These are phyloP conservation scores for Phrynosoma blainvillii DNA, from an alignment of 2,113 vertebrate species.

Conservation along the genomic window DNA sequence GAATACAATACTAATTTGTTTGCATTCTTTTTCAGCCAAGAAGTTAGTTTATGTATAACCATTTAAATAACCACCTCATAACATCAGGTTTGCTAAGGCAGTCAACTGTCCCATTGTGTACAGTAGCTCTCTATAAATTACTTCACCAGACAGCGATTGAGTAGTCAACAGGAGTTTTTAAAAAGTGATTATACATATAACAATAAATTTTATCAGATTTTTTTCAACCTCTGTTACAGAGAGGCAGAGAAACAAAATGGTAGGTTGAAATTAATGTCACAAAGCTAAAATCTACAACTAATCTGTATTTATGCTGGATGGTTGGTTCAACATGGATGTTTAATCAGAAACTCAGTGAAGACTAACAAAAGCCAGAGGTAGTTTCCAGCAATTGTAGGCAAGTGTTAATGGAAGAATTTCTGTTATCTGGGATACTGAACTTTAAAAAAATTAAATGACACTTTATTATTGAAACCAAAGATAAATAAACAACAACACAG, in stretches of 20 bases:
- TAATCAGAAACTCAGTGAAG: background rate
- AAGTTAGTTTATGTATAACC: conserved; percentile 6
- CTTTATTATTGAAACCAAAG: too few species aligned
- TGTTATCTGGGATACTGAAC: background rate
- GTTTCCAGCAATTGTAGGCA: background rate
- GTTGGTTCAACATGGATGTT: background rate
- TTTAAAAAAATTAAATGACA: too few species aligned
- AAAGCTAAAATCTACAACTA: background rate
- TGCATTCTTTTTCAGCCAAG: background rate
- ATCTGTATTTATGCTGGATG: background rate
- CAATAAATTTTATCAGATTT: background rate
- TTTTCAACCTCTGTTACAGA: background rate
- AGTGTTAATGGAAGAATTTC: background rate
- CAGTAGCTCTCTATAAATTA: background rate
- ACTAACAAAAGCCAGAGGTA: background rate
- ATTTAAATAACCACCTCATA: background rate
- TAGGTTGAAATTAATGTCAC: background rate
- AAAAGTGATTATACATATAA: background rate
- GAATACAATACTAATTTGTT: conserved; percentile 4
- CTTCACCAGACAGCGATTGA: background rate
- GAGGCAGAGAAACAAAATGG: background rate
- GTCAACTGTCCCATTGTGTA: background rate
- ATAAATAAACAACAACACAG: too few species aligned
- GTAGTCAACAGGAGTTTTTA: background rate
- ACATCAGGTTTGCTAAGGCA: background rate